These are phyloP conservation scores for Cephalopterus ornatus DNA, from an alignment of 2,113 vertebrate genomes.

Conservation along the genomic window DNA sequence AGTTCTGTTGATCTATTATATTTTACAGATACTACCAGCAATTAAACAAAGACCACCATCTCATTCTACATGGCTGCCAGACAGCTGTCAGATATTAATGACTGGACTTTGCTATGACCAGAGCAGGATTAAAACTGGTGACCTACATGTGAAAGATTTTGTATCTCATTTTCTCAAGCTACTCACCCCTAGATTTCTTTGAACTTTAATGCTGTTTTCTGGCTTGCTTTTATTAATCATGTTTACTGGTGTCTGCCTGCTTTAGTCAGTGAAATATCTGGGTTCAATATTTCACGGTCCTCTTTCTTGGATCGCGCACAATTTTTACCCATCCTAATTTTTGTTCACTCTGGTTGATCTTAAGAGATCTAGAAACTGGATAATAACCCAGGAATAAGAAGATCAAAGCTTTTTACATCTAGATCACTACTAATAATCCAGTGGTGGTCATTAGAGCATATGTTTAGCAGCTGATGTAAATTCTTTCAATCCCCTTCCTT, in stretches of 20 bases:
- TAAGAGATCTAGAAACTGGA: constrained; percentile 33
- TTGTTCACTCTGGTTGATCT: not conserved
- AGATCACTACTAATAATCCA: constrained; percentile 44
- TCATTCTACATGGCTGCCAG: not conserved
- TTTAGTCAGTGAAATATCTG: not conserved
- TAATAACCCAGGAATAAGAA: constrained; percentile 49
- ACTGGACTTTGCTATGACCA: not conserved
- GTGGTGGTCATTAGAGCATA: constrained; percentile 23
- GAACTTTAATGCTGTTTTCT: constrained; percentile 1
- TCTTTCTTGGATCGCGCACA: not conserved
- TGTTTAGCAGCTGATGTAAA: not conserved
- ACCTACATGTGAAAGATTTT: constrained; percentile 35
- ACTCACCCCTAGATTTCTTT: not conserved
- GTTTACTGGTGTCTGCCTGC: not conserved
- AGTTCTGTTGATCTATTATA: not conserved
- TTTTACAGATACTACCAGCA: not conserved
- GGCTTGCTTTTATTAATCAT: not conserved
- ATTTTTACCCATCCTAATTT: not conserved
- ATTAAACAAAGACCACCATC: not conserved
- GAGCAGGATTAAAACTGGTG: constrained; percentile 20
- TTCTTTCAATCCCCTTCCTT: not conserved
- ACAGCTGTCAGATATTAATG: constrained; percentile 13
- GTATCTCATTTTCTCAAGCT: constrained; percentile 40
- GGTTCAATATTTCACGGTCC: not conserved
- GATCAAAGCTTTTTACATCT: constrained; percentile 56